phyloP scores from a whole-genome alignment of 2,797 vertebrate genomes.

The Peromyscus attwateri region DNA sequence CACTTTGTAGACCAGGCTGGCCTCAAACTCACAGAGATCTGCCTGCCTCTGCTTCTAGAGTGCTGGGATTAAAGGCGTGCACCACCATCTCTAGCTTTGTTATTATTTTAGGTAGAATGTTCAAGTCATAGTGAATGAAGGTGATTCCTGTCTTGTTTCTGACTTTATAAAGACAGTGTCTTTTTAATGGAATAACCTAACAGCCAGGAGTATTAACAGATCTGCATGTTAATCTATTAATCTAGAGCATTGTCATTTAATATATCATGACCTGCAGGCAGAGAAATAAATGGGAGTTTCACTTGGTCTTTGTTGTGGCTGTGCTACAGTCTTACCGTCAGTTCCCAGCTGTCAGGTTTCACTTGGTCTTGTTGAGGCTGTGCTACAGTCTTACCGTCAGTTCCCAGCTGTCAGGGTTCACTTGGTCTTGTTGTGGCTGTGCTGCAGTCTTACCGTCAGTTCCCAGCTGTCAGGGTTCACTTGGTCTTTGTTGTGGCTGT shows the following conservation, averaged over 20 bases:
- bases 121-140: not conserved
- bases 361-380: not conserved
- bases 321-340: not conserved
- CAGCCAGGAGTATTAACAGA: not conserved
- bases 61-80: not conserved
- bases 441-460: not conserved
- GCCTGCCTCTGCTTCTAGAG: not conserved
- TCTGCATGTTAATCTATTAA: not conserved
- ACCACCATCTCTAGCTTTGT: not conserved
- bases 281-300: not conserved
- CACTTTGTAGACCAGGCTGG: not conserved
- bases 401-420: not conserved
- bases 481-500: not conserved
- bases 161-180: not conserved
- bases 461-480: not conserved
- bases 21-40: not conserved
- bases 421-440: not conserved
- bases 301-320: not conserved
- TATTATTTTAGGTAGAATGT: not conserved
- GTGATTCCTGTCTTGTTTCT: not conserved
- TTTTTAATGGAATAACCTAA: not conserved
- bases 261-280: not conserved
- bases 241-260: not conserved
- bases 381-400: not conserved
- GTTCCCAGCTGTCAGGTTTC: not conserved